Base-by-base conservation (phyloP, 2,888 invertebrate genomes). In the Cephus pygmeus region DNA sequence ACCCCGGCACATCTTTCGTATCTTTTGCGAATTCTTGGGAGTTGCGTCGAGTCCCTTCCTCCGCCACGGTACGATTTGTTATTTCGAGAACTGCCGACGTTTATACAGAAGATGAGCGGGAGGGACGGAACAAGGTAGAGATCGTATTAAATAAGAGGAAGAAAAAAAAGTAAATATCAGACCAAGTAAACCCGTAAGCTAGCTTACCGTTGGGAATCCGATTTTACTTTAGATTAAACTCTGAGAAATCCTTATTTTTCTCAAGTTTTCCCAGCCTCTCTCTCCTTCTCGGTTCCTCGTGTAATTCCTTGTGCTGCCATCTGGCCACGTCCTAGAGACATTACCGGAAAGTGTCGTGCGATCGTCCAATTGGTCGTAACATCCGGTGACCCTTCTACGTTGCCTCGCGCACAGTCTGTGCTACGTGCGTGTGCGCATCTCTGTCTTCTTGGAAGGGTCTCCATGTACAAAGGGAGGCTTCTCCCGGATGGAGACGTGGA, bases 151-250 rank as follows among this genome's bases (percentile, higher is more conserved):
- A 40, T 40, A 84, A 82, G 85, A 83, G 85, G 6, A 40, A 40
- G 40, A 40, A 40, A 40, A 69, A 30, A 69, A 33, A 31, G 23
- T 69, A 69, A 69, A 69, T 12, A 69, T 15, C 40, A 15, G 40
- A 40, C 6, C 30, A 69, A 69, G n/a, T 11, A 69, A 69, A 69
- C 12, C 15, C 69, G 30, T 69, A 69, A 69, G 69, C 69, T 12
- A 69, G 30, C 33, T 12, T 33, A 69, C n/a, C 69, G 6, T 3
- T 30, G 69, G 69, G 69, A 69, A 69, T 69, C 79, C 81, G 85
- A 88, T 87, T 87, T 87, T 86, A 88, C 88, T 88, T 87, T 87
- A 88, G 88, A 88, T 88, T 88, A 88, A 88, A 88, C 88, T 88
- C 88, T 87, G 82, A 86, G 85, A 83, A 84, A 85, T 83, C 77